Percentiles rank a stretch among this genome's conserved stretches.
These are phyloP conservation scores for Strigops habroptila DNA, from an alignment of 2,113 vertebrate species.

Conservation along the genomic window DNA sequence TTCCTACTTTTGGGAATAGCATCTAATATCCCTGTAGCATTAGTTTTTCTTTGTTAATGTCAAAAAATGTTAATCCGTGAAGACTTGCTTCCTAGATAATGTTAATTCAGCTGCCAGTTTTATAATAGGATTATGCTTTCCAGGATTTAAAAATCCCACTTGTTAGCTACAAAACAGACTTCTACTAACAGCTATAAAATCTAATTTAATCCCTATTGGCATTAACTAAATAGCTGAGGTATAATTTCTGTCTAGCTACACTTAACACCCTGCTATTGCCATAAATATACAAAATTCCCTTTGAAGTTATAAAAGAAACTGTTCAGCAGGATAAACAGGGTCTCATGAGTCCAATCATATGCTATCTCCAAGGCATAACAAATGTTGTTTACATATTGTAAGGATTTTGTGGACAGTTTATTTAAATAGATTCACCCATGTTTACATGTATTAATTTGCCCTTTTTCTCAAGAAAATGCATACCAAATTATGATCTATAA, in stretches of 20 bases:
- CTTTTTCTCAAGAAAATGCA: constrained; percentile 69
- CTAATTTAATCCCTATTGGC: constrained; percentile 79
- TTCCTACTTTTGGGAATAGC: constrained; percentile 66
- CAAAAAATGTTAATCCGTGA: constrained; percentile 75
- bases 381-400: constrained; percentile 77
- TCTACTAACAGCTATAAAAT: constrained; percentile 78
- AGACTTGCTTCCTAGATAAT: constrained; percentile 72
- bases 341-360: constrained; percentile 74
- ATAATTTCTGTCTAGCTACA: constrained; percentile 74
- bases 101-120: constrained; percentile 78
- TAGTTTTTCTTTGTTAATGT: constrained; percentile 76
- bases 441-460: constrained; percentile 72
- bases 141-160: constrained; percentile 80
- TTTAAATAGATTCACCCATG: constrained; percentile 73
- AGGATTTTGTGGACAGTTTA: constrained; percentile 73
- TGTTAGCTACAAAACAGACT: constrained; percentile 78
- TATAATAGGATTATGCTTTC: constrained; percentile 83
- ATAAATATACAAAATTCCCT: constrained; percentile 76
- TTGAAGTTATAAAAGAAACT: constrained; percentile 77
- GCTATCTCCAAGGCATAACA: constrained; percentile 76
- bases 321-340: constrained; percentile 70
- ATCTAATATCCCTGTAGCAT: constrained; percentile 73
- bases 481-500: constrained; percentile 58
- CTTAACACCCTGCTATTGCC: constrained; percentile 74
- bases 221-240: constrained; percentile 78